Base-by-base conservation (phyloP, 2,797 vertebrate genomes). In the Buphagus erythrorhynchus region DNA sequence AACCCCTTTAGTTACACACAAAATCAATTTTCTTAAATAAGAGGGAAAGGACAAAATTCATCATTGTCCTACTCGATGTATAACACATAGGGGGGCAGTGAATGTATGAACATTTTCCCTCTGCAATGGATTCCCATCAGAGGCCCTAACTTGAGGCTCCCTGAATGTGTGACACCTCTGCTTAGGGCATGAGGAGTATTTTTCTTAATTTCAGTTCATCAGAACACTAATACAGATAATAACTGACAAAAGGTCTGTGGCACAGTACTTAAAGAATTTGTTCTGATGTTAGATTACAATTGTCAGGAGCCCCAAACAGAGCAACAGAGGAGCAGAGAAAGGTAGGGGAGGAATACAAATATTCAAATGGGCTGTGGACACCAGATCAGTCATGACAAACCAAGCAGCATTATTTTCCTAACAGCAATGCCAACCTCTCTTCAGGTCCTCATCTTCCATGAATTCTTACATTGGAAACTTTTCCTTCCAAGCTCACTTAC, bases 71-170 rank as follows among this genome's bases (percentile, higher is more conserved):
- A 2, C 35, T 57, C 1, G 0, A 9, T 33, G 49, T 40, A 6
- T 3, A 40, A 11, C 25, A 25, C 1, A 0, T 2, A 25, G 31
- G 29, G 58, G 11, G 67, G 35, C 42, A 46, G 42, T 25, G 29
- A 57, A 21, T 3, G 6, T 6, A 2, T 10, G 35, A 65, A 31
- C 17, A 35, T 49, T 49, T 65, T 49, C 43, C 20, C 43, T 57
- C 35, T 48, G 51, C 20, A 35, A 17, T 10, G 35, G 35, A 12
- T 65, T 49, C 40, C 35, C 35, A 25, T 4, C 49, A 48, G 22
- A 19, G 3, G 8, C 42, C 29, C 12, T 9, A 2, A 16, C 26
- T 0, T 33, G 33, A 40, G 57, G 40, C 33, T 72, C 49, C 7
- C 25, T 57, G 25, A 5, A 6, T 2, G 5, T 21, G 19, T 20